Evolutionary conservation across 2,888 invertebrate genomes (phyloP), one percentile per base, ranked within the genome.

Genomic region (Xestia rhomboidea): DNA sequence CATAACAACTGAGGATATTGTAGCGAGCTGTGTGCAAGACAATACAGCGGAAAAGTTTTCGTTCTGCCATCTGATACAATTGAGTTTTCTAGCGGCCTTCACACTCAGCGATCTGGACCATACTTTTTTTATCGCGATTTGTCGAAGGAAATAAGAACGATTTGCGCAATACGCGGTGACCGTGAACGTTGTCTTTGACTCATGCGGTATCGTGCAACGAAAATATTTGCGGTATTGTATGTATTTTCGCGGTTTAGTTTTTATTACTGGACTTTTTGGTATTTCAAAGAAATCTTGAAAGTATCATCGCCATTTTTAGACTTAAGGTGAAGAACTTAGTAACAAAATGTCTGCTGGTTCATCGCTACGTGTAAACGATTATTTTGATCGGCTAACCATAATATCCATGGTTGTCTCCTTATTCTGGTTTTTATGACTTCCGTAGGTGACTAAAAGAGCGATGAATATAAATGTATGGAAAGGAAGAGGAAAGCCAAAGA

Each of bases 111-210:
- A 88, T 84, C 84, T 90, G 87, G 87, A 89, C 84, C 87, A 85
- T 78, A 76, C 68, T 88, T 90, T 90, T 90, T 90, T 89, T 89
- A 89, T 88, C 79, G 87, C 78, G 73, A 77, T 81, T 85, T 82
- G 67, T 68, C 60, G 75, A 87, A 87, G 88, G 88, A 90, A 91
- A 89, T 86, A 84, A 89, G 81, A 88, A 79, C 72, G 84, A 83
- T 87, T 92, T 91, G 88, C 90, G 91, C 89, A 92, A 92, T 83
- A 80, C 79, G 89, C 92, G 89, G 60, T 91, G 93, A 91, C 94
- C 94, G 92, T 94, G 93, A 93, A 91, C 87, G 81, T 77, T 82
- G 80, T 82, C 83, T 88, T 88, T 90, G 88, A 92, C 84, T 91
- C 89, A 90, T 85, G 75, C 81, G 66, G 84, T 83, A 78, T 54